Evolutionary conservation across 2,888 invertebrate species (phyloP), one percentile per base, ranked within the genome.

Genomic region (Campopleginae sp.): DNA sequence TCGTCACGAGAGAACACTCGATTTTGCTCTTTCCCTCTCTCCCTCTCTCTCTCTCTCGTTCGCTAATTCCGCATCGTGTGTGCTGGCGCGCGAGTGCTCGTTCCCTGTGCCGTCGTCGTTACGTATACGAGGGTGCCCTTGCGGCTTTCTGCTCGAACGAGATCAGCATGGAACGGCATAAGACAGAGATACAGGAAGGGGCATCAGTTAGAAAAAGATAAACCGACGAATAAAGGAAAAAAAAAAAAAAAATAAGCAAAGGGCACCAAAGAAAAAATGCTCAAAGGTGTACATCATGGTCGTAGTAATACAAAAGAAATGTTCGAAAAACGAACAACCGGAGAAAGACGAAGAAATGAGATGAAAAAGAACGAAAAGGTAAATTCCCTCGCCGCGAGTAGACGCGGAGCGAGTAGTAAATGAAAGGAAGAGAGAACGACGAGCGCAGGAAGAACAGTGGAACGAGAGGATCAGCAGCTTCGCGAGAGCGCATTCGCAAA

Each of bases 401-500:
- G 74, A 81, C 12, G 42, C 48, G 74, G 71, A 44, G 82, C n/a
- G n/a, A 81, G 81, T 65, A 80, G 58, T 58, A 87, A 65, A 77
- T 71, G 81, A 80, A 58, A 44, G 86, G 85, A 84, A 89, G 46
- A 71, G 58, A 63, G 71, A 71, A 63, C 23, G 27, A 71, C 51
- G 70, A 27, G 78, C 66, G 74, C 76, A 61, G 66, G 68, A 79
- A 68, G 76, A 80, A 80, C 46, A 58, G 82, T 82, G 81, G 78
- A 81, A 85, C 85, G 81, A 79, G 85, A 75, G 74, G 76, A 85
- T 83, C 80, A 80, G 84, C 80, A 75, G 65, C 77, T 70, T 86
- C 89, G 86, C 89, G 86, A 71, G 86, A 89, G 87, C 89, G 88
- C 86, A 89, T 88, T 88, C 79, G 87, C 86, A 87, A 87, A 87